Conservation (phyloP, 2,888 invertebrate species). For the Poecilus cupreus region DNA sequence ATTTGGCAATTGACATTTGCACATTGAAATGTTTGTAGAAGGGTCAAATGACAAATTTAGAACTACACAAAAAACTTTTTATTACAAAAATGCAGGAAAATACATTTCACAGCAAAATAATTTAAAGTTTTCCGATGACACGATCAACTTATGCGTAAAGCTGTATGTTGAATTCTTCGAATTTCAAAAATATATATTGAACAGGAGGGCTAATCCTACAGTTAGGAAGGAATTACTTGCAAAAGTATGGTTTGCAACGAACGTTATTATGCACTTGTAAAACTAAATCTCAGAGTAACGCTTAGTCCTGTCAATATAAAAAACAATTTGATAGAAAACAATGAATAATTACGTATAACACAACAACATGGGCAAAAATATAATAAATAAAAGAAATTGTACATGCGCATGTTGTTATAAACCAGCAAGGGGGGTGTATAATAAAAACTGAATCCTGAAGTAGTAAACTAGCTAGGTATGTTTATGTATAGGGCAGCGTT, state of each 20-base stretch:
- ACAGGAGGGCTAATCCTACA: conserved; percentile 31
- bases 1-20: conserved; percentile 59
- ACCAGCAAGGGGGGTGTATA: conserved; percentile 23
- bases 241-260: conserved; percentile 50
- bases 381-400: conserved; percentile 37
- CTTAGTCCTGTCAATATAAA: conserved; percentile 52
- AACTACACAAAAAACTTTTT: conserved; percentile 54
- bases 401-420: conserved; percentile 26
- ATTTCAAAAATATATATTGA: conserved; percentile 46
- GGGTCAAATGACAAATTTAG: conserved; percentile 44
- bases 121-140: conserved; percentile 46
- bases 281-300: conserved; percentile 44
- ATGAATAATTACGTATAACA: conserved; percentile 47
- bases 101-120: conserved; percentile 54
- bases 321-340: conserved; percentile 10
- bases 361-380: not conserved
- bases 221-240: conserved; percentile 48
- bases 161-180: conserved; percentile 13
- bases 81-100: conserved; percentile 56
- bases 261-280: conserved; percentile 6
- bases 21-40: conserved; percentile 49
- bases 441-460: conserved; percentile 6
- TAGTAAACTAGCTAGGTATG: not conserved
- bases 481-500: conserved; percentile 14
- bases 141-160: conserved; percentile 27